Percentiles rank a stretch among this genome's conserved stretches.
Evolutionary conservation across 1,140 invertebrate genomes (phyloP).

Genomic region (Acromyrmex charruanus): DNA sequence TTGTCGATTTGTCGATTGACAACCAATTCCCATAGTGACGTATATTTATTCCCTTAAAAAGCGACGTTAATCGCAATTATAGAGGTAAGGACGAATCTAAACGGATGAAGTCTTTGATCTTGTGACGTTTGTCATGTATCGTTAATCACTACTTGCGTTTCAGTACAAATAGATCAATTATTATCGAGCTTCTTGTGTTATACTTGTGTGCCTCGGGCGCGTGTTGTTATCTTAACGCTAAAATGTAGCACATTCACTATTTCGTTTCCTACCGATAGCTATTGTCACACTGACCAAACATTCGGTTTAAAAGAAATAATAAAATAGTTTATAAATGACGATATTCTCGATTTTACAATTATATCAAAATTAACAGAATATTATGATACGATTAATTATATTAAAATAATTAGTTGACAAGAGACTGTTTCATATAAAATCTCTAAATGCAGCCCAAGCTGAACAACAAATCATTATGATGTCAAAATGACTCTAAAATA

Average conservation of each 20-base stretch:
- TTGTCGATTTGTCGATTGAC: not conserved
- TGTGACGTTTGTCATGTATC: not conserved
- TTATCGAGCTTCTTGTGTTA: constrained; percentile 4
- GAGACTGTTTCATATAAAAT: too few species aligned
- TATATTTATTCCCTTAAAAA: not conserved
- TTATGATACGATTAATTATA: not conserved
- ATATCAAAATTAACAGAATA: not conserved
- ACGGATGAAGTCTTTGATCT: not conserved
- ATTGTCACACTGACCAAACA: not conserved
- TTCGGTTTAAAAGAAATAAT: not conserved
- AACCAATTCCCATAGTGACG: not conserved
- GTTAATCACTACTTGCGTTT: not conserved
- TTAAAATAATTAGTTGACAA: not conserved
- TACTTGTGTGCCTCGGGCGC: not conserved
- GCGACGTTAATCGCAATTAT: not conserved
- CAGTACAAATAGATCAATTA: not conserved
- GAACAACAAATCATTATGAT: too few species aligned
- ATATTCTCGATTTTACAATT: not conserved
- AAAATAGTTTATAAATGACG: not conserved
- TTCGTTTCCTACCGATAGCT: not conserved
- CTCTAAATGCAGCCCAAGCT: too few species aligned
- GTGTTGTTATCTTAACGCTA: not conserved
- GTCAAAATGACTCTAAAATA: too few species aligned
- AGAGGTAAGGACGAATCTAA: not conserved
- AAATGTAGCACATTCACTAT: not conserved